These are phyloP conservation scores for Matsumyia berberina DNA, from an alignment of 2,888 invertebrate species.

Conservation along the genomic window DNA sequence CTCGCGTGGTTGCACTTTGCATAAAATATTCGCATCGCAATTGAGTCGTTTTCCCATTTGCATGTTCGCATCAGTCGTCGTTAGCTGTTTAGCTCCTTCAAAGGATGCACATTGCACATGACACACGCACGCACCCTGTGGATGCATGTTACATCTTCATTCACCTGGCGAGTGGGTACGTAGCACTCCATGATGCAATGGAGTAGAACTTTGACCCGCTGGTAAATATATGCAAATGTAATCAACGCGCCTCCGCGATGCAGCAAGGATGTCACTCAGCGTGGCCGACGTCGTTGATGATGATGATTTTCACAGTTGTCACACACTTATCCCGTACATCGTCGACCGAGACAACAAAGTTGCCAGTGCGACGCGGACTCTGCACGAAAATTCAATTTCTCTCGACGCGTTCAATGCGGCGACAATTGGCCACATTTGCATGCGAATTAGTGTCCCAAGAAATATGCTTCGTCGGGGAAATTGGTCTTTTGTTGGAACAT, in stretches of 20 bases:
- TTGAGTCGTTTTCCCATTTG: slow-evolving; percentile 51
- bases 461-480: slow-evolving; percentile 45
- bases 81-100: slow-evolving; percentile 1
- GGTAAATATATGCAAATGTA: slow-evolving; percentile 60
- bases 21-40: slow-evolving; percentile 68
- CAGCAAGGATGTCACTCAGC: slow-evolving; percentile 28
- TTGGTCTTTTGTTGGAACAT: slow-evolving; percentile 52
- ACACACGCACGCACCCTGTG: neutral
- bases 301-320: slow-evolving; percentile 12
- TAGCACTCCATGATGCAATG: too few species aligned
- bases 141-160: slow-evolving; percentile 34
- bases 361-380: neutral
- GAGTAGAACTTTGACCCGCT: slow-evolving; percentile 43
- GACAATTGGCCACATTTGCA: slow-evolving; percentile 63
- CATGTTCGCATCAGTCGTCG: neutral
- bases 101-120: slow-evolving; percentile 32
- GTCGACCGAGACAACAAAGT: slow-evolving; percentile 23
- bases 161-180: slow-evolving; percentile 2
- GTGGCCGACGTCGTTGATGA: slow-evolving; percentile 25
- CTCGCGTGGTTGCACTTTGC: slow-evolving; percentile 46
- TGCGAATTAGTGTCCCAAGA: slow-evolving; percentile 42
- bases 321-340: slow-evolving; percentile 2
- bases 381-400: slow-evolving; percentile 7
- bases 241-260: slow-evolving; percentile 25
- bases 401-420: slow-evolving; percentile 36